Base-by-base conservation (phyloP, 2,888 invertebrate species). In the Gisinianus flammeolus region DNA sequence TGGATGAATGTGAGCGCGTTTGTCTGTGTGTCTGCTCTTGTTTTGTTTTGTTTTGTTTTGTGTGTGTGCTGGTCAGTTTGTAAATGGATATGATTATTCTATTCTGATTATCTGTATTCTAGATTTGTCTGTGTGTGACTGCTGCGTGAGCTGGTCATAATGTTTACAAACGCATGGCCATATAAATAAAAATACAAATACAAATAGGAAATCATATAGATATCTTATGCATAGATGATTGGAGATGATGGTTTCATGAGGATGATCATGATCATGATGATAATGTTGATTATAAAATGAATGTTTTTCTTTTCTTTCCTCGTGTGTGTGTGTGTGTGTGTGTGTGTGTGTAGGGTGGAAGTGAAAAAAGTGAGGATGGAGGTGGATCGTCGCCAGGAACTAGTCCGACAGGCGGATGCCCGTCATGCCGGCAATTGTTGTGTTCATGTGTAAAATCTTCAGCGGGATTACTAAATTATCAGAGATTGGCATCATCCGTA, bases 361-460 rank as follows among this genome's bases (percentile, higher is more conserved):
- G 83, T 81, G 83, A 83, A 78, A 84, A 83, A 75, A 83, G 83
- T 80, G 84, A 84, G 79, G 84, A 83, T 76, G 84, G 83, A 71
- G 82, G 83, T 44, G 81, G 81, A 68, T 81, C 84, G 70, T 83
- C 84, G 77, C 81, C 83, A 68, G 83, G 83, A 76, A 80, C 81
- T n/a, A 80, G 82, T 77, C 80, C 81, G 66, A 79, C 80, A 72
- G 80, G 84, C 79, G 81, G 81, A 56, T 84, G 84, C 80, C 84
- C 84, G 68, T 82, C 82, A 78, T 84, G 84, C 80, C 84, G 83
- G 81, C 83, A 83, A 79, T 81, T 83, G 81, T 80, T 84, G 83
- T 84, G 84, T 84, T 84, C 84, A 83, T 83, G 84, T 81, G 81
- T 80, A 81, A 88, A 90, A 67, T 87, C 89, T 76, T 88, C 90